Conservation (phyloP, 2,888 invertebrate species). For the Conchocele bisecta region DNA sequence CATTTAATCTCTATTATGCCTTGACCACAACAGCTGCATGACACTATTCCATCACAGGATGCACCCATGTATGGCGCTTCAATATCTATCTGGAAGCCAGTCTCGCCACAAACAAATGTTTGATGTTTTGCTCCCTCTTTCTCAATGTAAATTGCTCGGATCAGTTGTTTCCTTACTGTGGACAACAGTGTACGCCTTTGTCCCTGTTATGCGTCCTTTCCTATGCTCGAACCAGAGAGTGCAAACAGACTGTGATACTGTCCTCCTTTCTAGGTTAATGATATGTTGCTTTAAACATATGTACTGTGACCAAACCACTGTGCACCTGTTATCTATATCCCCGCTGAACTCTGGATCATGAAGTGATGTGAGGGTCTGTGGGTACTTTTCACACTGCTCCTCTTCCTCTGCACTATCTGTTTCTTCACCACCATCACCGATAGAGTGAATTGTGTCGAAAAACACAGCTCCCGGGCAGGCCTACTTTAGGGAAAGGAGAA, state of each 20-base stretch:
- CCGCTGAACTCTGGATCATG: too few species aligned
- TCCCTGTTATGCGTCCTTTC: constrained; percentile 33
- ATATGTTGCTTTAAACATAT: too few species aligned
- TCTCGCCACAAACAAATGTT: neutral
- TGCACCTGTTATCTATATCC: too few species aligned
- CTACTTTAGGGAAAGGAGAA: constrained; percentile 1
- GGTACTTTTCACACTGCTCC: too few species aligned
- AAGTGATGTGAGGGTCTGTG: too few species aligned
- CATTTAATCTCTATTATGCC: constrained; percentile 6
- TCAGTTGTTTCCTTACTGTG: constrained; percentile 2
- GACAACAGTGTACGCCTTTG: constrained; percentile 41
- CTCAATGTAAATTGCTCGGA: constrained; percentile 15
- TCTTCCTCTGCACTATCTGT: too few species aligned
- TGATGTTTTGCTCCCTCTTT: neutral
- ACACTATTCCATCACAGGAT: neutral
- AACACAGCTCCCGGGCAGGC: constrained; percentile 21
- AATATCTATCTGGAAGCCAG: neutral
- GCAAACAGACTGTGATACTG: constrained; percentile 18
- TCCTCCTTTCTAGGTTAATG: too few species aligned
- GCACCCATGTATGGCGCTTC: too few species aligned
- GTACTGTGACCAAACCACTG: neutral
- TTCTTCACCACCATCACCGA: too few species aligned
- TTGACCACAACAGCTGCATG: neutral
- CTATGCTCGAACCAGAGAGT: constrained; percentile 37
- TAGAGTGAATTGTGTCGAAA: constrained; percentile 17